These are phyloP conservation scores for Rhea americana DNA, from an alignment of 2,113 vertebrate genomes.

Conservation along the genomic window DNA sequence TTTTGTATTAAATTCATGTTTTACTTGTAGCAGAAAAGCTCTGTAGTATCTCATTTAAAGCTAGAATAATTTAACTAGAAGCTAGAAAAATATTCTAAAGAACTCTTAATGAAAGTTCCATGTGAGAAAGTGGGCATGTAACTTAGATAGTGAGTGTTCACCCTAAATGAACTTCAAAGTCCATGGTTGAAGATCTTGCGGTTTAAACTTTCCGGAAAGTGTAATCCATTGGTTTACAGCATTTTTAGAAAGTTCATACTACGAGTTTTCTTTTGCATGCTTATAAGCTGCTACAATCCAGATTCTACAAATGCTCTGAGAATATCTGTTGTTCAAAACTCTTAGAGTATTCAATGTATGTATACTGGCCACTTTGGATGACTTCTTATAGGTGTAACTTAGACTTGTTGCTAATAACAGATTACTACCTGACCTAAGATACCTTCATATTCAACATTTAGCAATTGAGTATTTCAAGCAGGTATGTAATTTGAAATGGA, in stretches of 20 bases:
- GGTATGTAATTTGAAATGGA: background rate
- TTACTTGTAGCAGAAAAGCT: background rate
- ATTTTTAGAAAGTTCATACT: background rate
- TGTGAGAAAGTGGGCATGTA: background rate
- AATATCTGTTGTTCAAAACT: background rate
- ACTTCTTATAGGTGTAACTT: background rate
- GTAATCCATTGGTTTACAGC: accelerated
- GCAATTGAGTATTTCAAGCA: background rate
- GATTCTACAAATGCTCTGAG: background rate
- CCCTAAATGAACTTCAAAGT: background rate
- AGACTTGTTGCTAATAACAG: background rate
- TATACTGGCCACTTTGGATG: background rate
- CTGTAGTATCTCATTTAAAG: background rate
- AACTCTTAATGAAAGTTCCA: background rate
- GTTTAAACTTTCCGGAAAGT: background rate
- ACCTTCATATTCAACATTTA: background rate
- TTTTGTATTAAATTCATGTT: background rate
- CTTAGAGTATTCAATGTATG: background rate
- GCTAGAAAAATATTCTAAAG: background rate
- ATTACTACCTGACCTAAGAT: background rate
- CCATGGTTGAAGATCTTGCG: background rate
- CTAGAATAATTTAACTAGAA: background rate
- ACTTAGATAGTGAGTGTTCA: background rate
- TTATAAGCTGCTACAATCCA: background rate
- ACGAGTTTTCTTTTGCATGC: background rate